Conservation (phyloP, 2,797 vertebrate species). For the Nannoperca obscura region DNA sequence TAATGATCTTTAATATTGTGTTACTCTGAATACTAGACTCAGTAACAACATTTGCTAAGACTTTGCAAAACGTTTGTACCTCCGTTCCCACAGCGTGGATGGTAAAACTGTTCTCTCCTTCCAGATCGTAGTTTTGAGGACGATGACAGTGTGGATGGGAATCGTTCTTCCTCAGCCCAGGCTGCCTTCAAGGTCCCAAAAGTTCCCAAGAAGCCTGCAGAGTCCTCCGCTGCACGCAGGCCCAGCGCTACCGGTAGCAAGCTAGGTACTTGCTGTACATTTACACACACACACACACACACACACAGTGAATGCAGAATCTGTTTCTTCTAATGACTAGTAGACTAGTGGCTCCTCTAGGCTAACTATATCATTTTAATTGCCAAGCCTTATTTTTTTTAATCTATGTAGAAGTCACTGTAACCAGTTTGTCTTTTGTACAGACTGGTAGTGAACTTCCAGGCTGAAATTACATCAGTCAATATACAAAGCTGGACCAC, state of each 20-base stretch:
- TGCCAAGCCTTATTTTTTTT: not conserved
- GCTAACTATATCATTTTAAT: not conserved
- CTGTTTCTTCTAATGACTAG: too few relatives aligned
- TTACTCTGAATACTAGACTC: not conserved
- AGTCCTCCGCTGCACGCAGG: conserved; percentile 90
- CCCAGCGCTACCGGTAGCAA: conserved; percentile 91
- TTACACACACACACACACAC: conserved; percentile 13
- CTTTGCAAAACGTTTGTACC: not conserved
- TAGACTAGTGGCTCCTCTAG: not conserved
- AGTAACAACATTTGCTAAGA: not conserved
- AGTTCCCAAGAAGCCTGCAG: conserved; percentile 93
- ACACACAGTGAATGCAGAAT: conserved; percentile 4
- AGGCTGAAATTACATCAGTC: not conserved
- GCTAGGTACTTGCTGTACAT: conserved; percentile 84
- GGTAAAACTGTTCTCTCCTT: conserved; percentile 16
- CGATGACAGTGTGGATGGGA: conserved; percentile 97
- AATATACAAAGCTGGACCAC: not conserved
- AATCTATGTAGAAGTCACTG: not conserved
- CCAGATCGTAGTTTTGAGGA: conserved; percentile 98
- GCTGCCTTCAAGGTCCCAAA: conserved; percentile 95
- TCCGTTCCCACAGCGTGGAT: not conserved
- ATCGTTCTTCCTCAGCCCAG: conserved; percentile 91
- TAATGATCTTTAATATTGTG: not conserved
- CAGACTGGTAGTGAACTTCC: not conserved
- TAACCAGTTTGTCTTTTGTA: not conserved